Evolutionary conservation across 37 sponge, comb jelly and placozoan genomes (phyloP), one percentile per base, ranked within the genome.

Genomic region (Haliclona indistincta): DNA sequence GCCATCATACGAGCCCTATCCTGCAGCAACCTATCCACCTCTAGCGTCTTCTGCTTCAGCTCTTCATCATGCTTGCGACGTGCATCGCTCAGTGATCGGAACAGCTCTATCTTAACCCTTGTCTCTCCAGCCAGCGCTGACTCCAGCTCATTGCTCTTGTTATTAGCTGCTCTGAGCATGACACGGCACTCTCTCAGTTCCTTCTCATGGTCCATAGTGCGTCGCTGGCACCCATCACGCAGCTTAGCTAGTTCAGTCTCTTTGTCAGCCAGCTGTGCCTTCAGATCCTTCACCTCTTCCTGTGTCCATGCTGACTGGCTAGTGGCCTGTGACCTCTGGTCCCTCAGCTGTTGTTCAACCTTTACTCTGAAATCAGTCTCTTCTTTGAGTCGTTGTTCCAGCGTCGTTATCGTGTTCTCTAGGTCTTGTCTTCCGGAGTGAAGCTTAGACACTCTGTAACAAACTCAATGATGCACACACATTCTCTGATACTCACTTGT

Each of bases 31-130:
- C 66, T 54, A 19, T 72, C 43, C 53, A 85, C 67, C 38, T 85
- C 86, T 0, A 25, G 17, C 26, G 53, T 41, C 51, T 78, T 85
- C 56, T 79, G 49, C 13, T 64, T 44, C 19, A 70, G 33, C 51
- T 85, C 86, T 41, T 85, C 86, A 61, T 63, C 28, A 20, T 83
- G 49, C 49, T 75, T 74, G 17, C 45, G 74, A 17, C 69, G 20
- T 2, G 78, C 74, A 2, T 85, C 86, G 55, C 86, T 85, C 60
- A 85, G 68, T 22, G 77, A 79, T 71, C 63, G 71, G 38, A 85
- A 85, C 60, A 85, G 73, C 62, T 77, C 74, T 20, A 85, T 85
- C 74, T 85, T 85, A 43, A 85, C 78, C 15, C 86, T 56, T 15
- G 86, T 77, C 55, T 78, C 86, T 20, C 78, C 86, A 26, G 52